A percentile compares a stretch with the other conserved stretches of the same genome.
phyloP scores from a whole-genome alignment of 2,888 invertebrate genomes.

The Caenorhabditis auriculariae region DNA sequence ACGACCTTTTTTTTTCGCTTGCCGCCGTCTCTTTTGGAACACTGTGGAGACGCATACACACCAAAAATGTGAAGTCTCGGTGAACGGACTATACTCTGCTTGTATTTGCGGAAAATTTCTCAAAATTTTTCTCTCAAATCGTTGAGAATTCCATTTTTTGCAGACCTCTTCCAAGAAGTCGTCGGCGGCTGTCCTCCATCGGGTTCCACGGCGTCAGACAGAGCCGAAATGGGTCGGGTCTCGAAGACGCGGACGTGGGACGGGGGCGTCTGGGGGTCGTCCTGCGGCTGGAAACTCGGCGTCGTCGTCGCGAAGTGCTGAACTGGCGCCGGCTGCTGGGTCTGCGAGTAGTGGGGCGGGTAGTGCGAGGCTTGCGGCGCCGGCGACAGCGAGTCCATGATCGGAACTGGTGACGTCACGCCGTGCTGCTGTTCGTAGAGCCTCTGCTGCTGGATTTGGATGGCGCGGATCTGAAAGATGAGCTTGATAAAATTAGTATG shows the following conservation, averaged over 20 bases:
- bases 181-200: background rate
- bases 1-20: no score
- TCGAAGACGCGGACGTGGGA: constrained; percentile 55
- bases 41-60: no score
- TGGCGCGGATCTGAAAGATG: constrained; percentile 34
- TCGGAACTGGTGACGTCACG: constrained; percentile 43
- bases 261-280: constrained; percentile 7
- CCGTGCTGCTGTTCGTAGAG: constrained; percentile 46
- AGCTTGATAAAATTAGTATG: background rate
- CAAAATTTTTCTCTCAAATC: no score
- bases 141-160: no score
- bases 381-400: constrained; percentile 24
- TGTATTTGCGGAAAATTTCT: no score
- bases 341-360: constrained; percentile 5
- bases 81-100: no score
- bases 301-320: background rate
- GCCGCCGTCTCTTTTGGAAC: no score
- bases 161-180: constrained; percentile 16
- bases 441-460: constrained; percentile 49
- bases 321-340: constrained; percentile 5
- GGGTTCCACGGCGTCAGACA: constrained; percentile 32
- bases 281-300: background rate
- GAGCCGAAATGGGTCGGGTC: constrained; percentile 55
- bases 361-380: constrained; percentile 4
- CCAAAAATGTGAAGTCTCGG: no score